phyloP scores from a whole-genome alignment of 2,797 vertebrate genomes.

The Sparidentex hasta region DNA sequence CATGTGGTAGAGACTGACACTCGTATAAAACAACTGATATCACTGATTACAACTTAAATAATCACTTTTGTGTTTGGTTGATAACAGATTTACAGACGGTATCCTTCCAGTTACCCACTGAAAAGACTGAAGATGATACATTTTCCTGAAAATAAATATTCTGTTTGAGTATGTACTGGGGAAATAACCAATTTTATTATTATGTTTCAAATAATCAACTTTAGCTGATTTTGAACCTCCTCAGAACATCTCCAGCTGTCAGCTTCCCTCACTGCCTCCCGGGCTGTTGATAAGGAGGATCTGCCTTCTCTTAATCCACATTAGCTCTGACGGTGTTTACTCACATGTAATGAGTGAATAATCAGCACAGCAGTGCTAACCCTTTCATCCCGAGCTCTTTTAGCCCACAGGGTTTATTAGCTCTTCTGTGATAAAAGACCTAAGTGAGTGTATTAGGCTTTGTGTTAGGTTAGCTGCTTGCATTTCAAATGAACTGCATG shows the following conservation, averaged over 20 bases:
- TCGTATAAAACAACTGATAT: not conserved
- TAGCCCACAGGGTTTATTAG: constrained; percentile 71
- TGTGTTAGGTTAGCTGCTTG: constrained; percentile 66
- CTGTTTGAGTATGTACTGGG: not conserved
- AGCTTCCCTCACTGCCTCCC: constrained; percentile 36
- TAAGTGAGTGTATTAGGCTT: constrained; percentile 73
- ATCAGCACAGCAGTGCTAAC: constrained; percentile 79
- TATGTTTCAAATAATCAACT: constrained; percentile 13
- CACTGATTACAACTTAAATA: not conserved
- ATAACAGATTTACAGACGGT: not conserved
- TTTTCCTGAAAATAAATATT: not conserved
- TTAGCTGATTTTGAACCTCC: not conserved
- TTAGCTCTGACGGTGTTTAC: constrained; percentile 77
- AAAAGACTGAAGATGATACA: not conserved
- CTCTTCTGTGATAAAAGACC: constrained; percentile 77
- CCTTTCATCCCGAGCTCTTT: constrained; percentile 72
- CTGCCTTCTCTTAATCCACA: constrained; percentile 70
- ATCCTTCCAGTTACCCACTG: not conserved
- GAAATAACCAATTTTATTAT: not conserved
- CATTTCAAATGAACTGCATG: constrained; percentile 81
- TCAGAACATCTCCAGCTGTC: constrained; percentile 35
- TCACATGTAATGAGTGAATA: constrained; percentile 82
- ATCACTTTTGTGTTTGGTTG: not conserved
- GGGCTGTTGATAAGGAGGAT: constrained; percentile 41
- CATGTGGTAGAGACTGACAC: not conserved